A percentile compares a stretch with the other conserved stretches of the same genome.
Conservation (phyloP, 92 coral and sea anemone genomes). For the Parazoanthus darwini region DNA sequence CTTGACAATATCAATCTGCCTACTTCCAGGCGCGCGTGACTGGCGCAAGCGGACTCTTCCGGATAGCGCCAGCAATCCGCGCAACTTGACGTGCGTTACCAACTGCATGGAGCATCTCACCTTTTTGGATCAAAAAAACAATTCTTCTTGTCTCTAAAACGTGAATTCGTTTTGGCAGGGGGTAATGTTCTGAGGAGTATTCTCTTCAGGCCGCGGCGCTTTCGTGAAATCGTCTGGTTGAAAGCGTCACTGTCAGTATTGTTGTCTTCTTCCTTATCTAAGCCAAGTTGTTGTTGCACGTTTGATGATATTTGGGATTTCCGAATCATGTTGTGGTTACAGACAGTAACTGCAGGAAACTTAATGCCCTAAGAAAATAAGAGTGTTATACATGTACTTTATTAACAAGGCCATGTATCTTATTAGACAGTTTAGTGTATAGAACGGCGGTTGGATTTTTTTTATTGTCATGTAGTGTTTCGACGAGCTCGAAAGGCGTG, state of each 20-base stretch:
- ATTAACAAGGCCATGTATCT: too few species aligned
- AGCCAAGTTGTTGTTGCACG: background rate
- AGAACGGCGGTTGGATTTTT: too few species aligned
- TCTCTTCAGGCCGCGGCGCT: background rate
- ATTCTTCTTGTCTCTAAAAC: background rate
- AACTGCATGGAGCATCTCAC: background rate
- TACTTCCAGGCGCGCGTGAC: too few species aligned
- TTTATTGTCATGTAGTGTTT: too few species aligned
- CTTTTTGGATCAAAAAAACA: constrained; percentile 4
- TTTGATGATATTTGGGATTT: background rate
- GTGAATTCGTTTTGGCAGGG: background rate
- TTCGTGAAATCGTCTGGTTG: background rate
- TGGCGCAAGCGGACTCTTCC: too few species aligned
- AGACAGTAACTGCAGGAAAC: constrained; percentile 63
- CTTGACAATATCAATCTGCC: too few species aligned
- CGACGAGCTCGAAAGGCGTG: too few species aligned
- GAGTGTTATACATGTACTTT: background rate
- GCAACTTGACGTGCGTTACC: too few species aligned
- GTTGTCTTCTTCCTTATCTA: background rate
- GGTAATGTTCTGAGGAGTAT: background rate
- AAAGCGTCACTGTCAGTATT: background rate
- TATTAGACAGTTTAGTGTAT: too few species aligned
- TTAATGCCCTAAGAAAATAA: constrained; percentile 50
- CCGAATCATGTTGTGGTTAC: constrained; percentile 63
- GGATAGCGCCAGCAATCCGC: too few species aligned